Base-by-base conservation (phyloP, 2,888 invertebrate genomes). In the Odontocerum albicorne region DNA sequence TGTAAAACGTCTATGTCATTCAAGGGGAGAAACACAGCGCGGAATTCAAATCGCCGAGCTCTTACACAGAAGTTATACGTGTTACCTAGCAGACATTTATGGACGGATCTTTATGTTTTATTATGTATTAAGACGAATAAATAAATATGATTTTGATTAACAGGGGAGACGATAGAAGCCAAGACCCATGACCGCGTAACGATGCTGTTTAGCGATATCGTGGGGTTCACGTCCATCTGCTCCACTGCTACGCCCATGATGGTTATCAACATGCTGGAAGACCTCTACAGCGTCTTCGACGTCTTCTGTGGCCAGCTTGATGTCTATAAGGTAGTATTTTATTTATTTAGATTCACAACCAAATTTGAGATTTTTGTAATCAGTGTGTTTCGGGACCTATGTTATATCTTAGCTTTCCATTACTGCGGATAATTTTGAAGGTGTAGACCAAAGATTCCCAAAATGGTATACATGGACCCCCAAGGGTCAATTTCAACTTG, bases 161-260 rank as follows among this genome's bases (percentile, higher is more conserved):
- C 65, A 88, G 92, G 95, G 57, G 89, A 95, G 70, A 85, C 87
- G 49, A 95, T 96, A 52, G 93, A 94, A 72, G 94, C 96, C 0
- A 91, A 93, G 72, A 93, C 90, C 39, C 92, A 95, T 70, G 90
- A 94, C 63, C 86, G 95, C 71, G 96, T 96, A 47, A 95, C 96
- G 1, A 95, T 96, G 89, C 76, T 96, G 40, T 96, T 96, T 75
- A 95, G 95, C 66, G 96, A 96, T 67, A 95, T 96, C 50, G 96
- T 96, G 1, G 96, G 96, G 15, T 96, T 96, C 72, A 96, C 96
- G 0, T 92, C 93, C 27, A 96, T 96, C 66, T 96, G 96, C 66
- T 92, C 95, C 0, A 90, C 93, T 0, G 92, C 95, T 15, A 94
- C 95, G 0, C 96, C 96, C 0, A 91, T 96, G 84, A 92, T 92